Conservation (phyloP, 2,797 vertebrate species). For the Coccyzus lansbergi region DNA sequence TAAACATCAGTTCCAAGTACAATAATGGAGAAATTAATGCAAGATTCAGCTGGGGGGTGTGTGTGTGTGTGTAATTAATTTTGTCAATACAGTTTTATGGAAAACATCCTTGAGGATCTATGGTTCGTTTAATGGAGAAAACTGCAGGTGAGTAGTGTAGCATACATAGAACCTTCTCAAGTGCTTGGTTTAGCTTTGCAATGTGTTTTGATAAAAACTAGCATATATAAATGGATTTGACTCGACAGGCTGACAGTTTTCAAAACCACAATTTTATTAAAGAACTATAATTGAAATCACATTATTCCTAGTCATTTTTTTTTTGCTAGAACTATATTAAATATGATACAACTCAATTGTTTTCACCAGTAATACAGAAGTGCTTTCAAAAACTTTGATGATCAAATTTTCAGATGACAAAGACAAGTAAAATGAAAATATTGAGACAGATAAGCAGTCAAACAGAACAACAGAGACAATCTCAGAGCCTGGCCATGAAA, state of each 20-base stretch:
- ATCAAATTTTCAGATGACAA: not conserved
- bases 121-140: not conserved
- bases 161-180: not conserved
- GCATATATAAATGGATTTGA: not conserved
- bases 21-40: not conserved
- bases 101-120: not conserved
- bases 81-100: not conserved
- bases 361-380: not conserved
- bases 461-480: not conserved
- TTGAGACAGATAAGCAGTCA: not conserved
- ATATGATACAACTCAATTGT: not conserved
- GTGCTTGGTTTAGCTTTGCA: not conserved
- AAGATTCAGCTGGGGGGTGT: too few relatives aligned
- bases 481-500: not conserved
- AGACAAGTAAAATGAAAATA: not conserved
- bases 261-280: not conserved
- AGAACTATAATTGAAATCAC: not conserved
- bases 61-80: not conserved
- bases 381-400: not conserved
- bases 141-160: not conserved
- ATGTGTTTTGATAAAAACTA: not conserved
- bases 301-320: not conserved
- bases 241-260: not conserved
- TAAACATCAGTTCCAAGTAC: not conserved
- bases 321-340: not conserved